Evolutionary conservation across 64 coral and sea anemone genomes (phyloP).

Genomic region (Pocillopora damicornis): DNA sequence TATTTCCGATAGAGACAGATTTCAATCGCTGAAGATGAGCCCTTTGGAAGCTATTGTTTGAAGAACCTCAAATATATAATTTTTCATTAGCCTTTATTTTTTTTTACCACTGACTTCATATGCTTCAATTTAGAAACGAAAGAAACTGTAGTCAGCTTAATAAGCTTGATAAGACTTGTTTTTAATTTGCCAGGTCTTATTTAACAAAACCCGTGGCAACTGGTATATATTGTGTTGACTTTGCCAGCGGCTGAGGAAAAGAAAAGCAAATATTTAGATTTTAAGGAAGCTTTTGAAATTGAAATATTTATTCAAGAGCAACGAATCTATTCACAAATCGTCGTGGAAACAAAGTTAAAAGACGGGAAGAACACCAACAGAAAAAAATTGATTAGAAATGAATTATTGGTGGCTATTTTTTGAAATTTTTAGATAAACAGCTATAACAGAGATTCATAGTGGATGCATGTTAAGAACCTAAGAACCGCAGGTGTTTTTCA

Average conservation of each 20-base stretch:
- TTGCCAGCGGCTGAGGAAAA: not conserved
- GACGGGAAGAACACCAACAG: not conserved
- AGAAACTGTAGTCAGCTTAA: not conserved
- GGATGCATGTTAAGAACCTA: too few relatives aligned
- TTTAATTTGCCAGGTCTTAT: not conserved
- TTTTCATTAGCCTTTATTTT: not conserved
- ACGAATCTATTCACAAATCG: not conserved
- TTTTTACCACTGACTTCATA: not conserved
- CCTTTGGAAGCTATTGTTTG: not conserved
- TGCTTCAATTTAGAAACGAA: not conserved
- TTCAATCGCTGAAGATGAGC: not conserved
- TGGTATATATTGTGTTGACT: not conserved
- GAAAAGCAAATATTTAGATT: slow-evolving; percentile 1
- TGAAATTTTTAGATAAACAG: too few relatives aligned
- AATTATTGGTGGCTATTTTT: too few relatives aligned
- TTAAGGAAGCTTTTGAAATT: not conserved
- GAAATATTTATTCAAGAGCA: slow-evolving; percentile 24
- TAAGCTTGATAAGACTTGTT: slow-evolving; percentile 15
- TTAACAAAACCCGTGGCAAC: not conserved
- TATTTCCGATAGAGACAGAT: not conserved
- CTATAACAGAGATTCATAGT: too few relatives aligned
- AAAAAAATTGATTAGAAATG: too few relatives aligned
- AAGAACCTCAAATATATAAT: not conserved
- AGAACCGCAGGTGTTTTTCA: too few relatives aligned
- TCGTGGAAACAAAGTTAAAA: slow-evolving; percentile 1